Conservation (phyloP, 1,140 invertebrate genomes). For the Zelostemma sp. region DNA sequence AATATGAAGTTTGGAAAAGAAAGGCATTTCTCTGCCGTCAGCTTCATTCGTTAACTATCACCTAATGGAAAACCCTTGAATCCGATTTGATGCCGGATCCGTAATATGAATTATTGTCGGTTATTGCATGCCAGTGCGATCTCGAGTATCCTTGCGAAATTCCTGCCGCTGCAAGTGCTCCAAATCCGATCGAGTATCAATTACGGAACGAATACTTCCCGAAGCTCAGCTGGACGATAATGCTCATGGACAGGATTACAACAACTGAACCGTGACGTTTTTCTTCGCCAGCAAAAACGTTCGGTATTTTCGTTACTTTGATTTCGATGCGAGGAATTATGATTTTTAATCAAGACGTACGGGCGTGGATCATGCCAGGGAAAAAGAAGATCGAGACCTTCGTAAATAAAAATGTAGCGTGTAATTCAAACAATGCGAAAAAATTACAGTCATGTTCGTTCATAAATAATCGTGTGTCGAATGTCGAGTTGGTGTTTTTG, state of each 20-base stretch:
- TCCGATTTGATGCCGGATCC: conserved; percentile 29
- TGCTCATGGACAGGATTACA: conserved; percentile 39
- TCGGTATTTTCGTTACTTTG: conserved; percentile 14
- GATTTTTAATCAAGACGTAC: too few species aligned
- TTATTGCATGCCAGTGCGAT: conserved; percentile 40
- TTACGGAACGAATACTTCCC: conserved; percentile 54
- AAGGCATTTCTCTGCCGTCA: background rate
- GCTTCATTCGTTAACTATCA: conserved; percentile 16
- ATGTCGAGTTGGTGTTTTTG: background rate
- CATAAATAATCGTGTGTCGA: conserved; percentile 19
- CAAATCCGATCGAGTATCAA: conserved; percentile 58
- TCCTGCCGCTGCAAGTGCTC: conserved; percentile 45
- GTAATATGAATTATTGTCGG: conserved; percentile 45
- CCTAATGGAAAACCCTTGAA: conserved; percentile 36
- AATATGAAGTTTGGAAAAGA: too few species aligned
- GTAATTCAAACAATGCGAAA: conserved; percentile 25
- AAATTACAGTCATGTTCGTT: background rate
- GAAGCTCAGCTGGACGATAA: conserved; percentile 48
- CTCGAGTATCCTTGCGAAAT: conserved; percentile 39
- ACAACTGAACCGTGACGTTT: background rate
- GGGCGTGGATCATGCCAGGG: too few species aligned
- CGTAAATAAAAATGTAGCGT: conserved; percentile 35
- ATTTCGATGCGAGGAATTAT: too few species aligned
- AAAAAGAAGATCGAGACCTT: background rate
- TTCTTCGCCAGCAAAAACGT: conserved; percentile 33